Conservation (phyloP, 1,140 invertebrate genomes). For the Drosophila subobscura region DNA sequence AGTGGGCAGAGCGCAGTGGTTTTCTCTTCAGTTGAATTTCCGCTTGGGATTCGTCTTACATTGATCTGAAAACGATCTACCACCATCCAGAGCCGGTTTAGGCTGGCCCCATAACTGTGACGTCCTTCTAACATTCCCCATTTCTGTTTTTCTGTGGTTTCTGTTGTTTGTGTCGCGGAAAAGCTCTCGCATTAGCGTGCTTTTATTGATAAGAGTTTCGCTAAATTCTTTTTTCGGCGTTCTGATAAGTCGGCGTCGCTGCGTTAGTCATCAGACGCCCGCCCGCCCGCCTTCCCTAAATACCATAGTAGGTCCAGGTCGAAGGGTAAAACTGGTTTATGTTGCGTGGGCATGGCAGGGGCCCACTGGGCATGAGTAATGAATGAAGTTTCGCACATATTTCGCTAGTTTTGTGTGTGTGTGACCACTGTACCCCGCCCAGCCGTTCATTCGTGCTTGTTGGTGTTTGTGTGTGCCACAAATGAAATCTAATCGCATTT, state of each 20-base stretch:
- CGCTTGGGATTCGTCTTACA: constrained; percentile 14
- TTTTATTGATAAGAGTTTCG: constrained; percentile 35
- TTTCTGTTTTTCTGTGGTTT: constrained; percentile 1
- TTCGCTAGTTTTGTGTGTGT: constrained; percentile 9
- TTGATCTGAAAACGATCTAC: background rate
- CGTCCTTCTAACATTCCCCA: constrained; percentile 22
- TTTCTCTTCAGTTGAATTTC: constrained; percentile 8
- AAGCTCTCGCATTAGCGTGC: background rate
- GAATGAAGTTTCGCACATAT: constrained; percentile 59
- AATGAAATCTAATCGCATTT: constrained; percentile 75
- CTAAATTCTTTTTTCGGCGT: constrained; percentile 17
- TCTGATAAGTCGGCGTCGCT: constrained; percentile 39
- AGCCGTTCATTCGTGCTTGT: too few species aligned
- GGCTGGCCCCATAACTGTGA: constrained; percentile 16
- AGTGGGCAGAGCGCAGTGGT: constrained; percentile 33
- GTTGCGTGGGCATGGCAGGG: constrained; percentile 10
- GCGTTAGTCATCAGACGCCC: constrained; percentile 37
- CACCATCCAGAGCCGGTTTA: too few species aligned
- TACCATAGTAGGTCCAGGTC: background rate
- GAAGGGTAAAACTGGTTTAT: constrained; percentile 49
- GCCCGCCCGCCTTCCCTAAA: too few species aligned
- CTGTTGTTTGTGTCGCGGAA: background rate
- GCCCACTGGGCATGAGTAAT: constrained; percentile 41
- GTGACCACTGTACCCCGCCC: background rate
- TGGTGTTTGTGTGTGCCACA: constrained; percentile 38